Percentiles rank a stretch among this genome's conserved stretches.
Conservation (phyloP, 1,140 invertebrate genomes). For the Neodiprion virginianus region DNA sequence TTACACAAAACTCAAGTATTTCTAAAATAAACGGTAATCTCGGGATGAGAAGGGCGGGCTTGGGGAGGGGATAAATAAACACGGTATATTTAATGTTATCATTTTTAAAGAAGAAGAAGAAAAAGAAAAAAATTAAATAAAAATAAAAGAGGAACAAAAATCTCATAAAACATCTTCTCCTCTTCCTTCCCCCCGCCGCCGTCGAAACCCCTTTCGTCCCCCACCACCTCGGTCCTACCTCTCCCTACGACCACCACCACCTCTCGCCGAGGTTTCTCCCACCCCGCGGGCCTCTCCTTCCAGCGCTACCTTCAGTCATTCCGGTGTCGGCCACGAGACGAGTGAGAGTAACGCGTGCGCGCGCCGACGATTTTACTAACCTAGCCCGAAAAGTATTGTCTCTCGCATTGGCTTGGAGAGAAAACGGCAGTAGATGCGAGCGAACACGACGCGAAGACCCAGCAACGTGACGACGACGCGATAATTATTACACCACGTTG, state of each 20-base stretch:
- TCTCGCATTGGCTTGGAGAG: slow-evolving; percentile 1
- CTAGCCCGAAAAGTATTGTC: not conserved
- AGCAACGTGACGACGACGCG: no score
- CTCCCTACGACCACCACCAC: slow-evolving; percentile 11
- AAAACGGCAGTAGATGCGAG: not conserved
- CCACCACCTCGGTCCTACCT: slow-evolving; percentile 1
- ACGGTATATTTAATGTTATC: slow-evolving; percentile 36
- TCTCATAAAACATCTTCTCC: slow-evolving; percentile 31
- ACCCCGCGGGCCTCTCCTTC: slow-evolving; percentile 19
- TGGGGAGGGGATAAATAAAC: slow-evolving; percentile 30
- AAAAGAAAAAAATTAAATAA: no score
- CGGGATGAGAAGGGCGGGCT: not conserved
- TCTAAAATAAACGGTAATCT: slow-evolving; percentile 34
- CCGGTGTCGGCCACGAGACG: slow-evolving; percentile 46
- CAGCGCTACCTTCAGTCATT: slow-evolving; percentile 40
- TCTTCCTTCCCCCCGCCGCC: slow-evolving; percentile 16
- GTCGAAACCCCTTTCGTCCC: not conserved
- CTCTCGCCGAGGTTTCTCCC: slow-evolving; percentile 17
- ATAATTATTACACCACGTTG: no score
- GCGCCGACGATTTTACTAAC: slow-evolving; percentile 27
- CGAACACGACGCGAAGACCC: no score
- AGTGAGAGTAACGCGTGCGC: slow-evolving; percentile 32
- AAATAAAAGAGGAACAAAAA: not conserved
- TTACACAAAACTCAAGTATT: slow-evolving; percentile 37
- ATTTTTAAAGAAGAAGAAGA: slow-evolving; percentile 8